A percentile compares a stretch with the other conserved stretches of the same genome.
These are phyloP conservation scores for Datnioides undecimradiatus DNA, from an alignment of 2,113 vertebrate genomes.

Conservation along the genomic window DNA sequence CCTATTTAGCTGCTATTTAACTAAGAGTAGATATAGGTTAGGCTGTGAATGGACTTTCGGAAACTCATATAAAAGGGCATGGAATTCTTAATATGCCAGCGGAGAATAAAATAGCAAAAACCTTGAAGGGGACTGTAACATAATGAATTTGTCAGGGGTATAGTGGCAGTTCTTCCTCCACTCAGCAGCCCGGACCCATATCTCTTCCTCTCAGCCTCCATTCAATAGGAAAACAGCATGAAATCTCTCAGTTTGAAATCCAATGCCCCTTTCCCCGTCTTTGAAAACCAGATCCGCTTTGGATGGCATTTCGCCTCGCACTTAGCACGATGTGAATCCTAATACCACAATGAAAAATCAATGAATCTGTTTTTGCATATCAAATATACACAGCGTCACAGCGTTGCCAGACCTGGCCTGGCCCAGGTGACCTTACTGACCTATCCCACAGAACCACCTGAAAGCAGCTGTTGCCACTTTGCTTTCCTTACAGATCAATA, in stretches of 20 bases:
- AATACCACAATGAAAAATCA: constrained; percentile 64
- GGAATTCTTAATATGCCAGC: constrained; percentile 19
- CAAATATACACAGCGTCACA: constrained; percentile 57
- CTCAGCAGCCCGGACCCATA: constrained; percentile 31
- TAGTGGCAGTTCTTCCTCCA: constrained; percentile 32
- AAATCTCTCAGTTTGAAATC: constrained; percentile 67
- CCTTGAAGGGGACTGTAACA: constrained; percentile 37
- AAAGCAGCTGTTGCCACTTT: constrained; percentile 31
- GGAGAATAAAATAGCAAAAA: constrained; percentile 37
- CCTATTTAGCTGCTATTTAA: constrained; percentile 16
- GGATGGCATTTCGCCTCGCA: constrained; percentile 47
- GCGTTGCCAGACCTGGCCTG: constrained; percentile 15
- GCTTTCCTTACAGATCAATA: constrained; percentile 73
- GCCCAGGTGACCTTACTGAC: constrained; percentile 53
- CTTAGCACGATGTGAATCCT: constrained; percentile 54
- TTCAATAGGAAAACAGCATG: constrained; percentile 53
- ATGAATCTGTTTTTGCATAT: constrained; percentile 70
- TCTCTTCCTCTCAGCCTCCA: constrained; percentile 55
- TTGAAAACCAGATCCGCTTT: constrained; percentile 59
- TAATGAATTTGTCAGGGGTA: constrained; percentile 60
- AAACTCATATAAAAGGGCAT: constrained; percentile 34
- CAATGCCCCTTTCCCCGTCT: constrained; percentile 44
- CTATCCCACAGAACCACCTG: constrained; percentile 63
- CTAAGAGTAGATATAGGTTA: background rate
- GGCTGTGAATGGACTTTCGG: constrained; percentile 38